Conservation (phyloP, 1,140 invertebrate species). For the Xylocopa sonorina region DNA sequence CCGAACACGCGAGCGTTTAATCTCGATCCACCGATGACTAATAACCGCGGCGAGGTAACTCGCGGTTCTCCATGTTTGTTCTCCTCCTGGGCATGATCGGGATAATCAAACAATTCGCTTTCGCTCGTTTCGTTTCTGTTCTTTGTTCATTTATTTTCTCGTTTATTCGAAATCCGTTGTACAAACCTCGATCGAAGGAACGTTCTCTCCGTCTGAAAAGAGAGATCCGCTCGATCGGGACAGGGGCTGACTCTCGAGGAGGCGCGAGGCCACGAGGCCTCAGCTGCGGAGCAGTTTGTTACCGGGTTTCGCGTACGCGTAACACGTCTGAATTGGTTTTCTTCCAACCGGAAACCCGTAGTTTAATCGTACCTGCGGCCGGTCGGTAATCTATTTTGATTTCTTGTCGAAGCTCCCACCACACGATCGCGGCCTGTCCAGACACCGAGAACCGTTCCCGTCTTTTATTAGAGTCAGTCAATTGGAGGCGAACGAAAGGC, state of each 20-base stretch:
- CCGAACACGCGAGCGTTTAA: slow-evolving; percentile 23
- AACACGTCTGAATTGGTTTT: slow-evolving; percentile 58
- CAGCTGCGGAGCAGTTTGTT: slow-evolving; percentile 34
- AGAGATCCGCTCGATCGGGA: too few relatives aligned
- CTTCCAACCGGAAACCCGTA: slow-evolving; percentile 65
- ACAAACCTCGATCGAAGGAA: too few relatives aligned
- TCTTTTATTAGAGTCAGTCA: slow-evolving; percentile 80
- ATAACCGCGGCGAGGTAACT: not conserved
- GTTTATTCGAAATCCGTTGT: too few relatives aligned
- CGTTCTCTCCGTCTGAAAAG: too few relatives aligned
- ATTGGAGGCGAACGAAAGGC: slow-evolving; percentile 74
- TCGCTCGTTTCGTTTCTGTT: too few relatives aligned
- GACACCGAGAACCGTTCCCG: slow-evolving; percentile 55
- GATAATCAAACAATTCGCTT: not conserved
- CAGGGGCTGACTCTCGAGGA: not conserved
- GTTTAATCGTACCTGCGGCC: slow-evolving; percentile 39
- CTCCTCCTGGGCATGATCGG: not conserved
- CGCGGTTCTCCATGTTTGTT: not conserved
- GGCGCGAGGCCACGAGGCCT: not conserved
- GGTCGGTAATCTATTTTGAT: slow-evolving; percentile 73
- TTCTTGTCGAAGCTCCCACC: slow-evolving; percentile 73
- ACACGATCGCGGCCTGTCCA: slow-evolving; percentile 67
- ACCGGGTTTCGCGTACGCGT: slow-evolving; percentile 5
- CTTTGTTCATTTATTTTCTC: too few relatives aligned
- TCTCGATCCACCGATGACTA: slow-evolving; percentile 4